Evolutionary conservation across 1,140 invertebrate genomes (phyloP).

Genomic region (Leptinotarsa defecta): DNA sequence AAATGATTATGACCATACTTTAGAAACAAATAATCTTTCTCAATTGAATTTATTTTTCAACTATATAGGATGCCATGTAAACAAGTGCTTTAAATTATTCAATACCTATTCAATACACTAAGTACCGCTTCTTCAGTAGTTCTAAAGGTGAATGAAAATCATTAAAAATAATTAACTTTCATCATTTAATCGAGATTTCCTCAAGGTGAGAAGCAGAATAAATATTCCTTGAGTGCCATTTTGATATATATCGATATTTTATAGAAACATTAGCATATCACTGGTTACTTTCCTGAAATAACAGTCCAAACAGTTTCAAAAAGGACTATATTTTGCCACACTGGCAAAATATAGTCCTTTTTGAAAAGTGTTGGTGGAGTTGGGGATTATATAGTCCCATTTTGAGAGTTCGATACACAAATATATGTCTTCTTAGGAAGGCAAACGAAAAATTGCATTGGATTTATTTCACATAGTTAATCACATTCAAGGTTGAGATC

Average conservation of each 20-base stretch:
- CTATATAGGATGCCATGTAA: too few species aligned
- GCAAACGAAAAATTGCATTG: slow-evolving; percentile 79
- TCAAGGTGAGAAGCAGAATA: slow-evolving; percentile 74
- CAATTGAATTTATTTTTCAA: too few species aligned
- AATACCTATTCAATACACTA: too few species aligned
- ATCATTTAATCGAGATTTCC: slow-evolving; percentile 62
- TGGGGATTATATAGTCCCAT: slow-evolving; percentile 85
- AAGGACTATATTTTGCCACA: too few species aligned
- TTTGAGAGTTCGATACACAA: slow-evolving; percentile 87
- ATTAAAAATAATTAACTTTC: slow-evolving; percentile 57
- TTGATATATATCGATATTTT: slow-evolving; percentile 79
- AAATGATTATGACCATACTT: too few species aligned
- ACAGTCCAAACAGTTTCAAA: too few species aligned
- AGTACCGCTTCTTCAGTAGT: too few species aligned
- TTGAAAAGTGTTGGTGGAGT: slow-evolving; percentile 89
- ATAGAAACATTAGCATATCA: slow-evolving; percentile 63
- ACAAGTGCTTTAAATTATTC: too few species aligned
- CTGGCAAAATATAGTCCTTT: slow-evolving; percentile 58
- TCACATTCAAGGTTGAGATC: too few species aligned
- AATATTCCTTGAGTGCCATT: slow-evolving; percentile 74
- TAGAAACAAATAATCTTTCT: too few species aligned
- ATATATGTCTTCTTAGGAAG: slow-evolving; percentile 86
- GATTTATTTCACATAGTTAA: too few species aligned
- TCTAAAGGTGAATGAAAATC: neutral
- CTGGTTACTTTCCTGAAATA: neutral